These are phyloP conservation scores for Clusia tigrina DNA, from an alignment of 2,888 invertebrate genomes.

Conservation along the genomic window DNA sequence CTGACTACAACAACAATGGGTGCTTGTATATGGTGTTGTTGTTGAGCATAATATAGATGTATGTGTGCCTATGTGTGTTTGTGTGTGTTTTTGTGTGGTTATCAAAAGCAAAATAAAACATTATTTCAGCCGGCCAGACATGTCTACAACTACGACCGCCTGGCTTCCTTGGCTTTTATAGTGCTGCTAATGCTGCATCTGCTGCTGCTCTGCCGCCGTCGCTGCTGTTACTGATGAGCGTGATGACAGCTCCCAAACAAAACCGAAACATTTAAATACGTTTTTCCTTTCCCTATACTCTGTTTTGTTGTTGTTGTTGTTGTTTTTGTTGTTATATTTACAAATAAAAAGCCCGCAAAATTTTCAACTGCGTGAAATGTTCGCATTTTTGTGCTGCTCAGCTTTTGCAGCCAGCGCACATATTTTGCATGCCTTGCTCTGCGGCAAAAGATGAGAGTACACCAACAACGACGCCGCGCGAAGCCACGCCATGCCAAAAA, in stretches of 20 bases:
- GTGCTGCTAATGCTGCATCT: neutral
- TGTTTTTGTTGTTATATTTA: too few relatives aligned
- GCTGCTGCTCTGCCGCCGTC: neutral
- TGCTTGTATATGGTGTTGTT: too few relatives aligned
- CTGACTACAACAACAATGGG: too few relatives aligned
- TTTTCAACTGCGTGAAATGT: slow-evolving; percentile 24
- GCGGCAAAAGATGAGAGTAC: neutral
- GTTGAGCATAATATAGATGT: too few relatives aligned
- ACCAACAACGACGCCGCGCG: neutral
- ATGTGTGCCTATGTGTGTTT: too few relatives aligned
- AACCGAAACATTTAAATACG: neutral
- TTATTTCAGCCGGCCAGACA: neutral
- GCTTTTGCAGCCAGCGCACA: slow-evolving; percentile 7
- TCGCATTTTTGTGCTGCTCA: neutral
- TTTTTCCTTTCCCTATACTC: too few relatives aligned
- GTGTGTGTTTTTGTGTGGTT: too few relatives aligned
- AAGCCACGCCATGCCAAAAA: too few relatives aligned
- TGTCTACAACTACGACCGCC: too few relatives aligned
- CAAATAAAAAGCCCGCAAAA: slow-evolving; percentile 17
- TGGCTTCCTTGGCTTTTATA: too few relatives aligned
- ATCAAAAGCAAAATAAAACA: neutral
- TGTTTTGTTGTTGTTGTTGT: too few relatives aligned
- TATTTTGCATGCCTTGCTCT: slow-evolving; percentile 19
- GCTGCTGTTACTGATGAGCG: neutral
- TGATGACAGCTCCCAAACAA: neutral